Percentiles rank a stretch among this genome's conserved stretches.
Conservation (phyloP, 2,113 vertebrate genomes). For the Peucedramus taeniatus region DNA sequence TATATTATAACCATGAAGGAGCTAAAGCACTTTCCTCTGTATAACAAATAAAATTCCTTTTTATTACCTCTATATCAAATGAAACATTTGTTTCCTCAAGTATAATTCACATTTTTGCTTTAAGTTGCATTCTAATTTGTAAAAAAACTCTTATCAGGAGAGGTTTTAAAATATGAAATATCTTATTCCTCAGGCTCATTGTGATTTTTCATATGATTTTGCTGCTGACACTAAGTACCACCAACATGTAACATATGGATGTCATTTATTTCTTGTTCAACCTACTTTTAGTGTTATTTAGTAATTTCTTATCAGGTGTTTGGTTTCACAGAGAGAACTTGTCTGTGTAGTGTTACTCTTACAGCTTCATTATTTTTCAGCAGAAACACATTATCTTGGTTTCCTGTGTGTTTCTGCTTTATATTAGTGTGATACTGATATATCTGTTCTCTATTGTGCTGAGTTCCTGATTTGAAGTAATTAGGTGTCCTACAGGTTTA, state of each 20-base stretch:
- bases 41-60: not conserved
- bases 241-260: not conserved
- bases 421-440: not conserved
- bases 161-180: not conserved
- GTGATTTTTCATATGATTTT: not conserved
- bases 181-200: not conserved
- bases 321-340: not conserved
- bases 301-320: not conserved
- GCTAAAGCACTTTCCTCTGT: not conserved
- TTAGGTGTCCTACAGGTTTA: not conserved
- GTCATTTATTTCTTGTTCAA: not conserved
- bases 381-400: not conserved
- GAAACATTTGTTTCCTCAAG: not conserved
- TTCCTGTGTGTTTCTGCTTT: not conserved
- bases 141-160: not conserved
- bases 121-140: not conserved
- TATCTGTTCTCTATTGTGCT: not conserved
- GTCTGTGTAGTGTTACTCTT: not conserved
- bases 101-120: not conserved
- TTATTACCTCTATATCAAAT: not conserved
- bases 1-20: not conserved
- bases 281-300: not conserved
- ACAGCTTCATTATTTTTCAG: not conserved
- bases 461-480: not conserved
- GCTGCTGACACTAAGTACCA: not conserved